Conservation (phyloP, 2,113 vertebrate species). For the Dasyprocta punctata region DNA sequence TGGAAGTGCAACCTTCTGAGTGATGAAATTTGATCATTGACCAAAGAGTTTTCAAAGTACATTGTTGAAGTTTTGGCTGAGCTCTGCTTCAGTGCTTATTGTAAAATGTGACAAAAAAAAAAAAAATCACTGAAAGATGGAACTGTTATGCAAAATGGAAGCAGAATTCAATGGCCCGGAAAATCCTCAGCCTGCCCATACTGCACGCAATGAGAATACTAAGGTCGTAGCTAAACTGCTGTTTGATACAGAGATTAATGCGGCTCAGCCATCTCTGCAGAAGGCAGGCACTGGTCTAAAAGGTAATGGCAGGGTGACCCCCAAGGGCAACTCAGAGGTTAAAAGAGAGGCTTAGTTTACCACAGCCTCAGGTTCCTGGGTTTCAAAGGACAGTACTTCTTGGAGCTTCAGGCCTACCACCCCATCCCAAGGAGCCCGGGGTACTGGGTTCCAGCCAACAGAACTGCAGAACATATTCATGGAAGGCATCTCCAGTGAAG, state of each 20-base stretch:
- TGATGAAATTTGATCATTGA: background rate
- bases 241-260: background rate
- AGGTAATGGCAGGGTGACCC: background rate
- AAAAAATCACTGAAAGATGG: background rate
- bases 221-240: background rate
- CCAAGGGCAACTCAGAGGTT: background rate
- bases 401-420: background rate
- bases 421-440: background rate
- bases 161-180: background rate
- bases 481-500: accelerated
- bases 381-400: background rate
- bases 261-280: background rate
- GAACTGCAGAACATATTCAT: no score
- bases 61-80: background rate
- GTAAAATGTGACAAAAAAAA: background rate
- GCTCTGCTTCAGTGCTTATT: background rate
- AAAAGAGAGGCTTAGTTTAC: background rate
- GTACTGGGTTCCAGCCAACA: no score
- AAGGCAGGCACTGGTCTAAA: background rate
- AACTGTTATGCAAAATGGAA: background rate
- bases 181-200: background rate
- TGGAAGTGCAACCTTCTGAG: background rate
- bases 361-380: no score
- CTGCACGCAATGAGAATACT: background rate
- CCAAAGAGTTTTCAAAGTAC: no score